phyloP scores from a whole-genome alignment of 30 jellyfish, hydroid and myxozoan species.

The Rhopilema esculentum region DNA sequence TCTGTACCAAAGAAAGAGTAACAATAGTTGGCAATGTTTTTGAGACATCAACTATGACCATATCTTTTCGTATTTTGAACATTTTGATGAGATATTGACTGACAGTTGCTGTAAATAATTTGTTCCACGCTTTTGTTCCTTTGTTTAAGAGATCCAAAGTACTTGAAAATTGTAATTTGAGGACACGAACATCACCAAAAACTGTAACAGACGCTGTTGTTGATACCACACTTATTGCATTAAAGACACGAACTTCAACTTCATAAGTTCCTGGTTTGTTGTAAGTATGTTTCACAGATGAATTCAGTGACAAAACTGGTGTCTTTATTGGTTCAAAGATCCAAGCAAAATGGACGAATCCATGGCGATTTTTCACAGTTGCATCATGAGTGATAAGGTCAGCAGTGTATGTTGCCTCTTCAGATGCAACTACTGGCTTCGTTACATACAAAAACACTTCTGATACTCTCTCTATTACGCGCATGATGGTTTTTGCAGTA shows the following conservation, averaged over 20 bases:
- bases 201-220: slow-evolving; percentile 59
- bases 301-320: slow-evolving; percentile 60
- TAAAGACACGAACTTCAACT: slow-evolving; percentile 74
- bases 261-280: slow-evolving; percentile 66
- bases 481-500: slow-evolving; percentile 67
- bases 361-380: slow-evolving; percentile 50
- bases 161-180: slow-evolving; percentile 64
- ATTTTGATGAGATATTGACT: slow-evolving; percentile 35
- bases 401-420: slow-evolving; percentile 48
- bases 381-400: slow-evolving; percentile 39
- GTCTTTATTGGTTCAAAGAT: slow-evolving; percentile 71
- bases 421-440: slow-evolving; percentile 62
- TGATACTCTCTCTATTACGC: slow-evolving; percentile 69
- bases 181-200: slow-evolving; percentile 66
- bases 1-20: slow-evolving; percentile 63
- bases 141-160: slow-evolving; percentile 58
- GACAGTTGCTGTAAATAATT: slow-evolving; percentile 13
- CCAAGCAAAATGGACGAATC: slow-evolving; percentile 80
- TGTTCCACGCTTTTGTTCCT: slow-evolving; percentile 51
- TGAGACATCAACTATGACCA: slow-evolving; percentile 53
- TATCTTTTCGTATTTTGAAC: slow-evolving; percentile 53
- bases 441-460: slow-evolving; percentile 50
- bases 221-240: slow-evolving; percentile 69
- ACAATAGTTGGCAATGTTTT: slow-evolving; percentile 64
- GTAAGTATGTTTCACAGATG: slow-evolving; percentile 61